phyloP scores from a whole-genome alignment of 2,797 vertebrate species.

The Danio tinwini region DNA sequence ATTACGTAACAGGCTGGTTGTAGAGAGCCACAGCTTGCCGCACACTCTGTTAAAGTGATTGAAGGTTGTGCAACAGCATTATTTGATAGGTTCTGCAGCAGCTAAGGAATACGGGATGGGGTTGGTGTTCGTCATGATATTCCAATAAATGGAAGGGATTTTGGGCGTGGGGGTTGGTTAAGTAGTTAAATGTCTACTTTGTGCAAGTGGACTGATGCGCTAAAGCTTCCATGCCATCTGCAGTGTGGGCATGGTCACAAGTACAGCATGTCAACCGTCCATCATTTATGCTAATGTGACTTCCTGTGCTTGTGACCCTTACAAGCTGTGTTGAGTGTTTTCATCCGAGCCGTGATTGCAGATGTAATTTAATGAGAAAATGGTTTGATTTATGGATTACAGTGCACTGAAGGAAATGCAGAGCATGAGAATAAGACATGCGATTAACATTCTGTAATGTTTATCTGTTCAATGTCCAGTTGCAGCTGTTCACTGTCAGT shows the following conservation, averaged over 20 bases:
- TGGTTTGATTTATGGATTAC: background rate
- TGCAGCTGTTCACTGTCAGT: slow-evolving; percentile 9
- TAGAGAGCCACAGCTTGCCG: slow-evolving; percentile 55
- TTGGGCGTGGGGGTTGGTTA: slow-evolving; percentile 66
- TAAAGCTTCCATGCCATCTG: slow-evolving; percentile 36
- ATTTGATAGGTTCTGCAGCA: slow-evolving; percentile 70
- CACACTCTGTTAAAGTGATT: slow-evolving; percentile 73
- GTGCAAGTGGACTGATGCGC: slow-evolving; percentile 1
- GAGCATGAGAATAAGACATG: slow-evolving; percentile 1
- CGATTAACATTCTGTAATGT: background rate
- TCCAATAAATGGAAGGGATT: slow-evolving; percentile 69
- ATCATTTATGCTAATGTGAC: slow-evolving; percentile 1
- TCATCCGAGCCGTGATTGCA: slow-evolving; percentile 11
- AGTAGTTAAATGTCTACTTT: background rate
- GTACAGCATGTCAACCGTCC: background rate
- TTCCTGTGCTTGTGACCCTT: slow-evolving; percentile 17
- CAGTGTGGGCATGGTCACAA: slow-evolving; percentile 9
- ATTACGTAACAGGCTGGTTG: slow-evolving; percentile 71
- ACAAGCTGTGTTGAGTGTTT: background rate
- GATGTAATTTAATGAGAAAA: slow-evolving; percentile 5
- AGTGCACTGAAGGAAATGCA: slow-evolving; percentile 5
- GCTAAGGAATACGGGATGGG: slow-evolving; percentile 1
- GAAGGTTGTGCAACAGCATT: slow-evolving; percentile 80
- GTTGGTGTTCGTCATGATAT: slow-evolving; percentile 65
- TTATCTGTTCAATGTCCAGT: background rate